Conservation (phyloP, 2,113 vertebrate species). For the Cariama cristata region DNA sequence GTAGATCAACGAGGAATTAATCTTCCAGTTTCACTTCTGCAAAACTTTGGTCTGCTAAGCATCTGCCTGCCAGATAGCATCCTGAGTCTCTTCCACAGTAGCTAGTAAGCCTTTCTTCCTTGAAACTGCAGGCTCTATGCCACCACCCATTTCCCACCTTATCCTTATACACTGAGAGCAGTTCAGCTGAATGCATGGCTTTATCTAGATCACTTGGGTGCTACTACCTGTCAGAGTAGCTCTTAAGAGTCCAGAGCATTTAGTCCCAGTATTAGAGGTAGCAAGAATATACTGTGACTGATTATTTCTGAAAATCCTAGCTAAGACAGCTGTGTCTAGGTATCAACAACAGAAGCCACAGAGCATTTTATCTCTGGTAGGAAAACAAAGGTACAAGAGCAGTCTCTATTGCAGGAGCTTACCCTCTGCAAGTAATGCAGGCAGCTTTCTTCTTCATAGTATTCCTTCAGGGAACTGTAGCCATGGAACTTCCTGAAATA, state of each 20-base stretch:
- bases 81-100: neutral
- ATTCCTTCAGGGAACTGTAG: conserved; percentile 93
- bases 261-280: neutral
- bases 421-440: conserved; percentile 95
- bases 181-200: neutral
- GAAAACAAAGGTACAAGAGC: neutral
- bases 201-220: neutral
- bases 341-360: neutral
- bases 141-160: neutral
- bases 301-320: neutral
- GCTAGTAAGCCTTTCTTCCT: neutral
- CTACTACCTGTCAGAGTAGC: neutral
- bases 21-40: neutral
- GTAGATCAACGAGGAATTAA: neutral
- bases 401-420: conserved; percentile 49
- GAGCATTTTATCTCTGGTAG: neutral
- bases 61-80: neutral
- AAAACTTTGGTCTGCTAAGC: neutral
- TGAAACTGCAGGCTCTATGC: neutral
- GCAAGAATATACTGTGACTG: neutral
- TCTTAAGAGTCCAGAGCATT: neutral
- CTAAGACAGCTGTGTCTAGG: neutral
- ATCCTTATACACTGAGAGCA: neutral
- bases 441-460: conserved; percentile 97
- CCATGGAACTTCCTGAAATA: conserved; percentile 92